Evolutionary conservation across 35 echinoderm and acorn worm genomes (phyloP).

Genomic region (Nesometra sesokonis): DNA sequence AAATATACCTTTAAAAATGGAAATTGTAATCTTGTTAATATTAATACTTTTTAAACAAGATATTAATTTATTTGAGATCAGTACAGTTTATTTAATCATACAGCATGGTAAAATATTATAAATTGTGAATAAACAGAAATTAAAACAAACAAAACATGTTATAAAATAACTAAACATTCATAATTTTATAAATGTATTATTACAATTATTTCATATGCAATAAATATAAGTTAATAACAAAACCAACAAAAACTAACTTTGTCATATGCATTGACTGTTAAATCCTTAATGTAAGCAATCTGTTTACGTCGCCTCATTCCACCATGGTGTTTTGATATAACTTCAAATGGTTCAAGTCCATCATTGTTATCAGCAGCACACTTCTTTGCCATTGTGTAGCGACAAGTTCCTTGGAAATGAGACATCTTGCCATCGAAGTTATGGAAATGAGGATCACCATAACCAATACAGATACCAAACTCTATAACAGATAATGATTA

Average conservation of each 20-base stretch:
- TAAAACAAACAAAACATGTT: no score
- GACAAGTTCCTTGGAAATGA: background rate
- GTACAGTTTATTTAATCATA: no score
- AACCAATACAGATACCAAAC: background rate
- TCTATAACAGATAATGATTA: background rate
- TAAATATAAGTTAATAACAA: background rate
- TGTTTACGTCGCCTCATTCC: background rate
- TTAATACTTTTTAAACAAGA: no score
- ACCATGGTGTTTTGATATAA: background rate
- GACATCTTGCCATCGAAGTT: background rate
- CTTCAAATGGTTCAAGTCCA: background rate
- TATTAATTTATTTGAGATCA: no score
- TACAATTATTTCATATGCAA: background rate
- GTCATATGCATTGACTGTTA: background rate
- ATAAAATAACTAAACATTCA: no score
- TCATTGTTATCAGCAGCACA: background rate
- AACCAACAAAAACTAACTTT: background rate
- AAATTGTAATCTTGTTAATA: no score
- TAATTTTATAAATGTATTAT: no score
- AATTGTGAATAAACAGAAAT: no score
- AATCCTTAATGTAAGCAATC: background rate
- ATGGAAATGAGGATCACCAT: background rate
- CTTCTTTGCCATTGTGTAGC: background rate
- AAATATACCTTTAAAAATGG: background rate
- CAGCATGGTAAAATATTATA: no score